Evolutionary conservation across 2,113 vertebrate genomes (phyloP).

Genomic region (Pelvicachromis taeniatus): DNA sequence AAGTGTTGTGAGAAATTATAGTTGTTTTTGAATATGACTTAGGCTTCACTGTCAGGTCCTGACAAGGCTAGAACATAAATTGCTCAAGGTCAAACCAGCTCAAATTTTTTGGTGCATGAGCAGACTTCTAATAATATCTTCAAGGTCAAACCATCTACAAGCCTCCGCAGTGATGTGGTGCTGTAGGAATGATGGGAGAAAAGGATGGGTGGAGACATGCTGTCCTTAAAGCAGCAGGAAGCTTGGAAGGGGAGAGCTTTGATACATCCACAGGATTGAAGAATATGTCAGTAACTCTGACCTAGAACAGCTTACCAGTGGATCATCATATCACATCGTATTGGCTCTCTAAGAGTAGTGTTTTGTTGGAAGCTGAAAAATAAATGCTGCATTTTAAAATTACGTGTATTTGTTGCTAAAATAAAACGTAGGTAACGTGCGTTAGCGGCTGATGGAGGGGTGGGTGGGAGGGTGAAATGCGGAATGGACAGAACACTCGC

Average conservation of each 20-base stretch:
- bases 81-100: conserved; percentile 28
- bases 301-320: not conserved
- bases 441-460: not conserved
- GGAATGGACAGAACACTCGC: accelerated
- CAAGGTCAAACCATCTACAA: conserved; percentile 38
- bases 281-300: not conserved
- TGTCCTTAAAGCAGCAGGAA: conserved; percentile 22
- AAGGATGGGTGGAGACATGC: conserved; percentile 4
- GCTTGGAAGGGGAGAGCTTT: not conserved
- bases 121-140: conserved; percentile 48
- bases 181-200: conserved; percentile 28
- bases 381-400: not conserved
- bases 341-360: not conserved
- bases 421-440: not conserved
- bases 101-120: not conserved
- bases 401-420: not conserved
- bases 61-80: not conserved
- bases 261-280: not conserved
- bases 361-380: not conserved
- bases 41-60: not conserved
- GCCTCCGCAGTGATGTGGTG: conserved; percentile 39
- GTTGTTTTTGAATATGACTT: not conserved
- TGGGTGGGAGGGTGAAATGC: not conserved
- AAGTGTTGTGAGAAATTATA: not conserved
- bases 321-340: not conserved